Evolutionary conservation across 2,113 vertebrate species (phyloP).

Genomic region (Bubo scandiacus): DNA sequence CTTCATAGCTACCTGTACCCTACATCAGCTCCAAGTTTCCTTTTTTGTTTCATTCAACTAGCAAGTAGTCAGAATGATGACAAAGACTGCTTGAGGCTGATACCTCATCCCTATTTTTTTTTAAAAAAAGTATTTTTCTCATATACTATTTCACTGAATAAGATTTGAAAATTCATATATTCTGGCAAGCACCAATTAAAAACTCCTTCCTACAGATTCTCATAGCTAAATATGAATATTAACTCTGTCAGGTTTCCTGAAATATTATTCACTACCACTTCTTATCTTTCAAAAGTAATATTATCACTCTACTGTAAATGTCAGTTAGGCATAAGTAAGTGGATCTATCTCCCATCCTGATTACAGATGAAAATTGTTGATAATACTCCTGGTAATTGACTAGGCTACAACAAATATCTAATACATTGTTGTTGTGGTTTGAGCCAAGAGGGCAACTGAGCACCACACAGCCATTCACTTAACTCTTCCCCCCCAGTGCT

Average conservation of each 20-base stretch:
- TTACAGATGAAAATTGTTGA: background rate
- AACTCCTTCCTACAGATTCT: background rate
- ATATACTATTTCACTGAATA: background rate
- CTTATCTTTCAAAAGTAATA: background rate
- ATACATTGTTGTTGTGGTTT: background rate
- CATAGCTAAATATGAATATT: background rate
- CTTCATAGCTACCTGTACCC: background rate
- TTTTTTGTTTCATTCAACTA: background rate
- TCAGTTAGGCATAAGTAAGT: background rate
- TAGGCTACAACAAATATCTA: background rate
- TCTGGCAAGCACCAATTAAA: background rate
- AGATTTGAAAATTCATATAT: background rate
- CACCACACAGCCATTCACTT: no score
- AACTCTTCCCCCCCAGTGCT: no score
- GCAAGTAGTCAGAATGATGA: background rate
- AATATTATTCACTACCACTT: background rate
- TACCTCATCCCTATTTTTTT: rapidly evolving
- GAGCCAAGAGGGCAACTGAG: no score
- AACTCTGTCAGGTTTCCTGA: background rate
- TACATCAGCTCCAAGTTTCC: background rate
- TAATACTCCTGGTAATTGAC: background rate
- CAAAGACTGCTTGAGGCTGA: background rate
- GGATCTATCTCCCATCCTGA: background rate
- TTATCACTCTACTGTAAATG: background rate
- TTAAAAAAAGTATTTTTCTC: background rate